These are phyloP conservation scores for Acanthurus lineatus DNA, from an alignment of 2,797 vertebrate genomes.

Conservation along the genomic window DNA sequence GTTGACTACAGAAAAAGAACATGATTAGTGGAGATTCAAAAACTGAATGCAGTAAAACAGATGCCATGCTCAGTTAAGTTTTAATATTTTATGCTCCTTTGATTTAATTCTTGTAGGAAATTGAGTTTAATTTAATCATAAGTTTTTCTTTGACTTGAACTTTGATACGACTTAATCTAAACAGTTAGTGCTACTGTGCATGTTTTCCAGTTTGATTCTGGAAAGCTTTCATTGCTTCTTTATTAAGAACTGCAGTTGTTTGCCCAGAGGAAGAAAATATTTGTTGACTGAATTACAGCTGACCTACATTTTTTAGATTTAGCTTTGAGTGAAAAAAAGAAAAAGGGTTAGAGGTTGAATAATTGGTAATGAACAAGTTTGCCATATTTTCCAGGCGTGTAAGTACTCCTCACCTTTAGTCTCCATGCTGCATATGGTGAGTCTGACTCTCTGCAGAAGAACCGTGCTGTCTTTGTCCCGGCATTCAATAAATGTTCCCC, in stretches of 20 bases:
- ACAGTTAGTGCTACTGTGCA: background rate
- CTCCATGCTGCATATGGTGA: conserved; percentile 94
- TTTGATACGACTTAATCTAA: background rate
- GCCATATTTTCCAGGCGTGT: background rate
- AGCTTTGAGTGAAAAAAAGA: conserved; percentile 9
- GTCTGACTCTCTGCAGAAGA: conserved; percentile 95
- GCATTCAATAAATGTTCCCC: conserved; percentile 94
- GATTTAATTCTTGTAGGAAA: too few species aligned
- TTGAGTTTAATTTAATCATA: background rate
- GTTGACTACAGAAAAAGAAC: conserved; percentile 87
- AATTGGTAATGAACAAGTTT: background rate
- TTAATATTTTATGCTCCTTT: background rate
- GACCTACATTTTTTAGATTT: background rate
- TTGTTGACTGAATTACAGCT: conserved; percentile 2
- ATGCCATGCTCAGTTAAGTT: background rate
- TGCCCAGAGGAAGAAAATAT: conserved; percentile 8
- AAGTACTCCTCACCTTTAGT: conserved; percentile 90
- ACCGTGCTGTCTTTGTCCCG: conserved; percentile 96
- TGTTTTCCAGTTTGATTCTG: conserved; percentile 1
- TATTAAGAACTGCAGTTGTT: conserved; percentile 9
- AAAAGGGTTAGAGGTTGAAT: conserved; percentile 4
- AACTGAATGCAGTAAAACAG: conserved; percentile 8
- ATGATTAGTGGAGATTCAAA: background rate
- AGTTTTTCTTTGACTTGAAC: background rate
- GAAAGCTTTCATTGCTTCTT: background rate